A percentile compares a stretch with the other conserved stretches of the same genome.
These are phyloP conservation scores for Plagodis dolabraria DNA, from an alignment of 2,888 invertebrate species.

Conservation along the genomic window DNA sequence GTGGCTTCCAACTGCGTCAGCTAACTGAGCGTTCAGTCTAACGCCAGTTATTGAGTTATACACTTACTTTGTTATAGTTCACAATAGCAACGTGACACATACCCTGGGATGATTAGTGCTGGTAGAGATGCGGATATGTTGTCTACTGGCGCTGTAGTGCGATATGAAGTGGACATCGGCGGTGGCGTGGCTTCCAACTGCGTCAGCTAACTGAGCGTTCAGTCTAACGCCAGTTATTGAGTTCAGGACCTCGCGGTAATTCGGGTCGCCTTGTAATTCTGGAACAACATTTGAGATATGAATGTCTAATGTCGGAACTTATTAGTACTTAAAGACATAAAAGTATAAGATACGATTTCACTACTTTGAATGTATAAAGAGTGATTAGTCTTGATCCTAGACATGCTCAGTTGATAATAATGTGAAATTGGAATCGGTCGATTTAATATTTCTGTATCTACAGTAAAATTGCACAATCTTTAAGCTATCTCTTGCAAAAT, in stretches of 20 bases:
- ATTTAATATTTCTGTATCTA: too few relatives aligned
- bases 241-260: conserved; percentile 86
- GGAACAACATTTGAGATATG: conserved; percentile 19
- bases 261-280: conserved; percentile 82
- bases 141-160: conserved; percentile 90
- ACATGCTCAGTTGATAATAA: too few relatives aligned
- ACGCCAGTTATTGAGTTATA: conserved; percentile 88
- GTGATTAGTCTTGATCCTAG: too few relatives aligned
- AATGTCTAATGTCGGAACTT: too few relatives aligned
- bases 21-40: conserved; percentile 87
- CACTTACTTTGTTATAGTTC: too few relatives aligned
- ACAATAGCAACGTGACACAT: too few relatives aligned
- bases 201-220: conserved; percentile 84
- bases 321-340: too few relatives aligned
- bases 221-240: conserved; percentile 88
- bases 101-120: conserved; percentile 33
- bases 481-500: too few relatives aligned
- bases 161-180: conserved; percentile 84
- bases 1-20: conserved; percentile 22
- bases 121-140: conserved; percentile 48
- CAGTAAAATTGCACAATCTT: too few relatives aligned
- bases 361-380: too few relatives aligned
- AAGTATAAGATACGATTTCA: too few relatives aligned
- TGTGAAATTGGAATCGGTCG: too few relatives aligned
- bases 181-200: conserved; percentile 18